Conservation (phyloP, 2,113 vertebrate genomes). For the Pterophyllum scalare region DNA sequence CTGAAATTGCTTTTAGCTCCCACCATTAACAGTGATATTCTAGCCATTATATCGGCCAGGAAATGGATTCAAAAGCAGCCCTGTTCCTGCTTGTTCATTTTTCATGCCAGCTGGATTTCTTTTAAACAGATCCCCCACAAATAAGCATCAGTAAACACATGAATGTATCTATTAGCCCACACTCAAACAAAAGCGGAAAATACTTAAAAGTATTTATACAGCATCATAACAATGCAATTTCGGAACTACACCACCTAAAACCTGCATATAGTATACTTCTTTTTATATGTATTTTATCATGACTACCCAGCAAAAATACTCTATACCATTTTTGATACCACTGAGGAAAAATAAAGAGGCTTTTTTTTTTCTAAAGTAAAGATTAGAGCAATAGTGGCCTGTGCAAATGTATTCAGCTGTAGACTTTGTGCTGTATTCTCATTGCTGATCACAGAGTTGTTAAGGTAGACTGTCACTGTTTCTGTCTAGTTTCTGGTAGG, state of each 20-base stretch:
- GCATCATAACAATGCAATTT: neutral
- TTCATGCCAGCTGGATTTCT: slow-evolving; percentile 48
- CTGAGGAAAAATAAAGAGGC: neutral
- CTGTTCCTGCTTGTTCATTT: slow-evolving; percentile 44
- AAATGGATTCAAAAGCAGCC: slow-evolving; percentile 55
- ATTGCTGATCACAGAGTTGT: neutral
- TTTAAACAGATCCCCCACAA: slow-evolving; percentile 11
- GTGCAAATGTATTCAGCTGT: neutral
- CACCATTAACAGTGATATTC: slow-evolving; percentile 49
- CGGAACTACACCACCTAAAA: neutral
- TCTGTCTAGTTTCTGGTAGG: too few species aligned
- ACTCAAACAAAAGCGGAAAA: neutral
- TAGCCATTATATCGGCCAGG: slow-evolving; percentile 26
- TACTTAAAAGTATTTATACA: neutral
- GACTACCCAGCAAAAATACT: neutral
- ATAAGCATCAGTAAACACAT: slow-evolving; percentile 10
- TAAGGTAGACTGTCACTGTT: too few species aligned
- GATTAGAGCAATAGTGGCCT: neutral
- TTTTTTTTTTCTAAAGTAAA: neutral
- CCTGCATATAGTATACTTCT: neutral
- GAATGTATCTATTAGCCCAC: slow-evolving; percentile 19
- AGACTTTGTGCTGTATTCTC: neutral
- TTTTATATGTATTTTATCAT: neutral
- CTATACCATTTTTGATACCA: neutral
- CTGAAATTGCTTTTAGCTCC: slow-evolving; percentile 59